Evolutionary conservation across 2,113 vertebrate genomes (phyloP).

Genomic region (Phaethornis superciliosus): DNA sequence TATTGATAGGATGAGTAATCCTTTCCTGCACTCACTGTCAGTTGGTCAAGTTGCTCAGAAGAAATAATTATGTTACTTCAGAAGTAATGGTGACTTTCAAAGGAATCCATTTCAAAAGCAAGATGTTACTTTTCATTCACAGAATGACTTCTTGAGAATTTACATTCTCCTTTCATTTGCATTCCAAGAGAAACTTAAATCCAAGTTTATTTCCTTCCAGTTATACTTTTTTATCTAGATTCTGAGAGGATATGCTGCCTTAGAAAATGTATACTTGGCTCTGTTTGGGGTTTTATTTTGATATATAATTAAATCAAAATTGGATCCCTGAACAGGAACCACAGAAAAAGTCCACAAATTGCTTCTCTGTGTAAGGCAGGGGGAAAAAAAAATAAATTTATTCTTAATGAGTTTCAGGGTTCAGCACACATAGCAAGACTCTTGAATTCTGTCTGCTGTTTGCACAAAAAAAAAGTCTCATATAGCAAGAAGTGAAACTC

Average conservation of each 20-base stretch:
- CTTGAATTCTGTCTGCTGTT: neutral
- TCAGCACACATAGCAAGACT: neutral
- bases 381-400: neutral
- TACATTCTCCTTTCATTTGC: neutral
- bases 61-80: neutral
- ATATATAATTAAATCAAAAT: neutral
- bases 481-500: neutral
- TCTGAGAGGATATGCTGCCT: neutral
- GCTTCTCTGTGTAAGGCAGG: neutral
- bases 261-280: neutral
- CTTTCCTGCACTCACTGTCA: neutral
- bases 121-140: neutral
- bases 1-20: neutral
- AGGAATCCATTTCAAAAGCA: neutral
- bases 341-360: neutral
- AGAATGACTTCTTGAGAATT: neutral
- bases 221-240: neutral
- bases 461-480: neutral
- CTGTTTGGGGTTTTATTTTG: neutral
- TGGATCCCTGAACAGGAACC: neutral
- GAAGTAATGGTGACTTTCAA: neutral
- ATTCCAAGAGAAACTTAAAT: conserved; percentile 10
- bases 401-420: neutral
- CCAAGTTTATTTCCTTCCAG: neutral
- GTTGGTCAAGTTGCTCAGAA: neutral